A percentile compares a stretch with the other conserved stretches of the same genome.
Evolutionary conservation across 2,113 vertebrate species (phyloP).

Genomic region (Tricholaema leucomelas): DNA sequence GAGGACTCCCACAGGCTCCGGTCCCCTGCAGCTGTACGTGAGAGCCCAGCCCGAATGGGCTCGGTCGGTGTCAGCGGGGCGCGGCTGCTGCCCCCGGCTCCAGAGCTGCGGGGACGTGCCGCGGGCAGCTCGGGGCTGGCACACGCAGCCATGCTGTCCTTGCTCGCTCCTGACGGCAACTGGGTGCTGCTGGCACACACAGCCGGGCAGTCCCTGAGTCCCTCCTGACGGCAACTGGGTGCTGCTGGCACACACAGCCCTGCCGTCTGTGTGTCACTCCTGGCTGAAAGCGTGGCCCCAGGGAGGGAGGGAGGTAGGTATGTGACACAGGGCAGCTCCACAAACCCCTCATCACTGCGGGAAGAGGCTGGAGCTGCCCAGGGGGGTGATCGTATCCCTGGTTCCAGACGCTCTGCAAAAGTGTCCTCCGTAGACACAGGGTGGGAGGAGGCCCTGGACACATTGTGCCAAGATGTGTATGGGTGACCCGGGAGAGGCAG

Average conservation of each 20-base stretch:
- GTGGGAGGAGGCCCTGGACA: background rate
- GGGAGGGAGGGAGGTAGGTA: background rate
- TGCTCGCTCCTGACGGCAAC: background rate
- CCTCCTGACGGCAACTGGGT: background rate
- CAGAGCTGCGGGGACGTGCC: background rate
- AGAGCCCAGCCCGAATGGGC: background rate
- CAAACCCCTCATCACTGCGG: accelerated
- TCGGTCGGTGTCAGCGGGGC: background rate
- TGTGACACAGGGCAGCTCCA: background rate
- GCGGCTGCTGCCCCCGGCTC: background rate
- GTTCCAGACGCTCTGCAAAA: background rate
- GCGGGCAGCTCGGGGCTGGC: background rate
- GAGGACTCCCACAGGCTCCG: background rate
- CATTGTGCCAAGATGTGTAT: accelerated
- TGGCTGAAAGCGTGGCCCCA: background rate
- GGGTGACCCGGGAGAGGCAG: background rate
- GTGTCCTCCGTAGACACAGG: accelerated
- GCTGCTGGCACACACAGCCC: background rate
- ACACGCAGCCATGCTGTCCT: background rate
- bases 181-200: accelerated
- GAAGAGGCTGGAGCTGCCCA: background rate
- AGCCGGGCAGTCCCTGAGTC: background rate
- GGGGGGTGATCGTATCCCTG: background rate
- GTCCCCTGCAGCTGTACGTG: slow-evolving; percentile 8
- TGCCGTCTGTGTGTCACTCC: background rate